Base-by-base conservation (phyloP, 2,113 vertebrate species). In the Leptocoma aspasia region DNA sequence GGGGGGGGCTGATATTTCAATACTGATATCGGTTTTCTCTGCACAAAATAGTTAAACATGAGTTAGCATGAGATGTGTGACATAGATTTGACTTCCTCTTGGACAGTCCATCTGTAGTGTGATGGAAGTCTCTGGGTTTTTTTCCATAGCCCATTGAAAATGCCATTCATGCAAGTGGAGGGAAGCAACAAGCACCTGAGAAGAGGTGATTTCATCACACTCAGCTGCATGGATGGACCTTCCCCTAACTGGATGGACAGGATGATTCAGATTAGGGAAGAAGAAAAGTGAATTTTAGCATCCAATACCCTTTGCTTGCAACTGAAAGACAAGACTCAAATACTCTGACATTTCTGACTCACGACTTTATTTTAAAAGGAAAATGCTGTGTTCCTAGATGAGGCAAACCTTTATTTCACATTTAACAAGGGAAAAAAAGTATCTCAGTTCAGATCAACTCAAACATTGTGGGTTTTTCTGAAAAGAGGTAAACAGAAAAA, bases 401-500 rank as follows among this genome's bases (percentile, higher is more conserved):
- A 90, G 17, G 15, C 8, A 90, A 78, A 31, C 11, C 20, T 82
- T 83, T 71, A 11, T 39, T 66, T 93, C 22, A 70, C 47, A 84
- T 78, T 26, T 78, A 82, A 78, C 6, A 50, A 15, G 22, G 31
- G 75, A 12, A 4, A 63, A 68, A 49, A 41, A 2, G 8, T 41
- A 42, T 44, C 50, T 44, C 42, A 10, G 28, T 50, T 84, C 81
- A 81, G 31, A 93, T 70, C 31, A 73, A 50, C 20, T 71, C 56
- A 87, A 93, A 75, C 11, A 44, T 14, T 35, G 21, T 68, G 63
- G 6, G 8, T 66, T 89, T 66, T 88, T 52, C 56, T 54, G 80
- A 64, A 82, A 82, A 42, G 28, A 26, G 3, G 9, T 68, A 94
- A 94, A 85, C 35, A 87, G 21, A 79, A 94, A 94, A 92, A 95